These are phyloP conservation scores for Isoperla grammatica DNA, from an alignment of 2,888 invertebrate genomes.

Conservation along the genomic window DNA sequence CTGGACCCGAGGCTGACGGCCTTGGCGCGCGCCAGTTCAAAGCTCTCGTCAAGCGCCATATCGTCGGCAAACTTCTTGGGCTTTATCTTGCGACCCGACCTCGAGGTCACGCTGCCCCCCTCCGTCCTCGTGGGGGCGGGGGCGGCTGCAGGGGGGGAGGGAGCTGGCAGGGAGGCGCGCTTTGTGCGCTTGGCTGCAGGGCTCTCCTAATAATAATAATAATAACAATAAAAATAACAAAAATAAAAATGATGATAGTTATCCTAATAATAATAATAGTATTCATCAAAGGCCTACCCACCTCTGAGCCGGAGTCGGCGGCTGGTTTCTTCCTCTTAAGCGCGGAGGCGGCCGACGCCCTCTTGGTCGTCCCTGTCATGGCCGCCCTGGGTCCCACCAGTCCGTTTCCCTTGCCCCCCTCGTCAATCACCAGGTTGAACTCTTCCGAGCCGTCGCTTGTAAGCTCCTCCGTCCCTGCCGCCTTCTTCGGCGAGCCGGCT, in stretches of 20 bases:
- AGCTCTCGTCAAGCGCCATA: slow-evolving; percentile 28
- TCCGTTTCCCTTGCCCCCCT: slow-evolving; percentile 34
- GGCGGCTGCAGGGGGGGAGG: background rate
- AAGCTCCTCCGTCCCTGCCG: slow-evolving; percentile 24
- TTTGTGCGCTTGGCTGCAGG: background rate
- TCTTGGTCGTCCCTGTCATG: background rate
- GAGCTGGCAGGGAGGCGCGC: background rate
- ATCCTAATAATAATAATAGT: too few species aligned
- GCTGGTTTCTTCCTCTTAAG: background rate
- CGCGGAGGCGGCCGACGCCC: too few species aligned
- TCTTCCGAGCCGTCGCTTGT: slow-evolving; percentile 36
- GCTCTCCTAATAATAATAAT: too few species aligned
- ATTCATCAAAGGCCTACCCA: too few species aligned
- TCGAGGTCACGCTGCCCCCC: slow-evolving; percentile 33
- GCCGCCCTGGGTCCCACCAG: slow-evolving; percentile 23
- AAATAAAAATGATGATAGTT: too few species aligned
- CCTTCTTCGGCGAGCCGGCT: slow-evolving; percentile 22
- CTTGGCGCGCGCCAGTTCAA: background rate
- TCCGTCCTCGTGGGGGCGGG: background rate
- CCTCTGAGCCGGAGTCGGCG: background rate
- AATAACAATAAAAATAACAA: too few species aligned
- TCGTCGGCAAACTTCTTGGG: slow-evolving; percentile 49
- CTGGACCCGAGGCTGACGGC: background rate
- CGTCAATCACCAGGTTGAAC: slow-evolving; percentile 37
- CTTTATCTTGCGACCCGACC: slow-evolving; percentile 69